Evolutionary conservation across 2,888 invertebrate species (phyloP), one percentile per base, ranked within the genome.

Genomic region (Yponomeuta evonymella): DNA sequence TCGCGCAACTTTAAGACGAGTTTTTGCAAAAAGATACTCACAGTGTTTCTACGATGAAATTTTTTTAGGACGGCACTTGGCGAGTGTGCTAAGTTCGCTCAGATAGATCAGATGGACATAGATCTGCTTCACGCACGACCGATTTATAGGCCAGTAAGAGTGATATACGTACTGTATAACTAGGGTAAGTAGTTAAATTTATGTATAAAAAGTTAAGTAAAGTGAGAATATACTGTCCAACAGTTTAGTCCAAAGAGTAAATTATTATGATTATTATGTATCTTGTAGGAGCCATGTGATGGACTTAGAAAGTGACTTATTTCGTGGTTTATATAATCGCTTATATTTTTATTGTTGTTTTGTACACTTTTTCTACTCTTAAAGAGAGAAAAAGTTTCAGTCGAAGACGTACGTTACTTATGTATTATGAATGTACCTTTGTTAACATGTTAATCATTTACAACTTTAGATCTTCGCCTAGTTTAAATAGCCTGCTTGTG

Each of bases 221-320:
- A 15, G 15, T 12, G 15, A 58, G 51, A 65, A 65, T 65, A 43
- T 67, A 12, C 68, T 68, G 68, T 68, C 51, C 29, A 68, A 73
- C 68, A 77, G 75, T 79, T 76, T 75, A 74, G 72, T 72, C 73
- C 69, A 68, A 76, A 75, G 68, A 68, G 30, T 68, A 68, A 23
- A 23, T 48, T 68, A 58, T 68, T 68, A n/a, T 75, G 75, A 23
- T 48, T 68, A 68, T 68, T 68, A n/a, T 75, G 75, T 82, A 81
- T 79, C 15, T 58, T 58, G 51, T 58, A 58, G 12, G 12, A 15
- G 6, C 51, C 15, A 58, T 58, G 51, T 58, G 51, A 58, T 15
- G 51, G 15, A 15, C 15, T 58, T 15, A 58, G 15, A 58, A 58
- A 9, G 51, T 12, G 12, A 15, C 12, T 8, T 43, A 9, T 23